Percentiles rank a stretch among this genome's conserved stretches.
Conservation (phyloP, 1,140 invertebrate species). For the Drosophila elegans region DNA sequence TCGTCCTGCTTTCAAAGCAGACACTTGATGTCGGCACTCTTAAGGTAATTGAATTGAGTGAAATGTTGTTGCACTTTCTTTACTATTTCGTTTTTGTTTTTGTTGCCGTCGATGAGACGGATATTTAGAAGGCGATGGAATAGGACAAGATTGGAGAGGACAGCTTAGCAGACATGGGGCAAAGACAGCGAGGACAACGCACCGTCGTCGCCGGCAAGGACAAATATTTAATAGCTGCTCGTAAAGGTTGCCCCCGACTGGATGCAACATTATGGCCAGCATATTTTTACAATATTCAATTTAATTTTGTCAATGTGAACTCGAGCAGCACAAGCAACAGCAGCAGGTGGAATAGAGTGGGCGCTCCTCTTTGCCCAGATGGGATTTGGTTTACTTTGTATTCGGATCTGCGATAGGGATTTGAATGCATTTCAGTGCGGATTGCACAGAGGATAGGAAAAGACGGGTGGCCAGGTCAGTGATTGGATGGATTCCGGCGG, state of each 20-base stretch:
- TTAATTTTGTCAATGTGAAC: constrained; percentile 73
- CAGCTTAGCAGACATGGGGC: neutral
- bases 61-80: constrained; percentile 59
- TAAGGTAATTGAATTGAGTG: constrained; percentile 83
- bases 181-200: constrained; percentile 42
- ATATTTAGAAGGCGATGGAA: constrained; percentile 63
- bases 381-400: constrained; percentile 59
- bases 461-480: constrained; percentile 11
- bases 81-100: constrained; percentile 16
- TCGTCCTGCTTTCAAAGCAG: constrained; percentile 49
- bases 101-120: constrained; percentile 71
- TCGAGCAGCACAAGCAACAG: constrained; percentile 22
- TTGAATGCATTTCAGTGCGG: constrained; percentile 54
- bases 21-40: constrained; percentile 81
- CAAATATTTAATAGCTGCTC: constrained; percentile 75
- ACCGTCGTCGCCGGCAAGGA: constrained; percentile 47
- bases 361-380: constrained; percentile 5
- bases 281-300: constrained; percentile 81
- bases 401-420: constrained; percentile 55
- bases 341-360: constrained; percentile 23
- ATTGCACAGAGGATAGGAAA: constrained; percentile 21
- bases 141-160: constrained; percentile 34
- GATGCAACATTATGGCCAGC: constrained; percentile 71
- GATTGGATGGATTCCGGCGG: constrained; percentile 32
- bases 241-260: constrained; percentile 45